phyloP scores from a whole-genome alignment of 2,797 vertebrate genomes.

The Linurgus olivaceus region DNA sequence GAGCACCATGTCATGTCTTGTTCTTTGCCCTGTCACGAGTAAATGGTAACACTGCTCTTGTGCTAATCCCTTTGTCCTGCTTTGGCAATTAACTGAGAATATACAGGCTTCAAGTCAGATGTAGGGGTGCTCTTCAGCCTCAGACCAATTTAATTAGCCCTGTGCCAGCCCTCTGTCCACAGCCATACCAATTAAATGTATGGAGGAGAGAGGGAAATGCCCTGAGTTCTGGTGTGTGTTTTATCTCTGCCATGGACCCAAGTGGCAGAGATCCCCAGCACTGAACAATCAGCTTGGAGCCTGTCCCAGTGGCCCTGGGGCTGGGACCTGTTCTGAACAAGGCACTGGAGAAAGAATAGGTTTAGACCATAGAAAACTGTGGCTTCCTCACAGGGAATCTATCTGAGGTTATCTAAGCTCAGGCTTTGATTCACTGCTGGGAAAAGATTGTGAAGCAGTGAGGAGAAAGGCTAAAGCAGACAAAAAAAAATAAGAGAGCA shows the following conservation, averaged over 20 bases:
- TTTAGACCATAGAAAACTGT: neutral
- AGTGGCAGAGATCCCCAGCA: neutral
- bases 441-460: neutral
- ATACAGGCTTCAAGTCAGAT: neutral
- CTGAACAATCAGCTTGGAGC: accelerated
- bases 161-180: neutral
- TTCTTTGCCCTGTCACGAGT: neutral
- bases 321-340: neutral
- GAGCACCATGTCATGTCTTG: accelerated
- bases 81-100: neutral
- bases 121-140: neutral
- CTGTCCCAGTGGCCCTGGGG: neutral
- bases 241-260: accelerated
- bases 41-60: neutral
- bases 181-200: neutral
- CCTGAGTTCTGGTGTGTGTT: neutral
- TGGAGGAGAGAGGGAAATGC: neutral
- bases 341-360: neutral
- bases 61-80: neutral
- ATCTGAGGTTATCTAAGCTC: neutral
- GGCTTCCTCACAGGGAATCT: neutral
- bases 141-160: neutral
- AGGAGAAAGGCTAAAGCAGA: neutral
- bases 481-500: neutral
- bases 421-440: neutral